Evolutionary conservation across 2,113 vertebrate genomes (phyloP).

Genomic region (Xerus inauris): DNA sequence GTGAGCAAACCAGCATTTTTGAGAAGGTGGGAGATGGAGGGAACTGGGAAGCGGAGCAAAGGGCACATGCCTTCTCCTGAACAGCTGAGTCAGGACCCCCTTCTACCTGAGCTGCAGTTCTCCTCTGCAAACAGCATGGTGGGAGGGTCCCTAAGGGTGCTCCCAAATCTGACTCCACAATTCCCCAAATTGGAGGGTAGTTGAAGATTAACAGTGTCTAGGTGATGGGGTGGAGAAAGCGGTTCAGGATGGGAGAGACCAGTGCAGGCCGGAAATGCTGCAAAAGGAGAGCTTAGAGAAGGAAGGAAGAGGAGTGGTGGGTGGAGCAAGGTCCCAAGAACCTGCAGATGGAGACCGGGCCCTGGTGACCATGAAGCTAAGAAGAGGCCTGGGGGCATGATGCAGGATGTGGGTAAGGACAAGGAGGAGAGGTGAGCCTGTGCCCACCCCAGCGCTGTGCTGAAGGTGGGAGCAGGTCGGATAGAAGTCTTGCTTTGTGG

Average conservation of each 20-base stretch:
- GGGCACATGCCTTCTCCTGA: background rate
- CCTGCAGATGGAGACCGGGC: background rate
- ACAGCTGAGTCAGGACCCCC: accelerated
- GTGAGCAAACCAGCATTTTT: too few species aligned
- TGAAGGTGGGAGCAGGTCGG: background rate
- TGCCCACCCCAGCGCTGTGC: background rate
- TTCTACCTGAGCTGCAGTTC: background rate
- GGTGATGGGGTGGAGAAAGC: background rate
- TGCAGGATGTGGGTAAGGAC: too few species aligned
- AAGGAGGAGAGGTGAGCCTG: accelerated
- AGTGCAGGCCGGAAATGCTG: background rate
- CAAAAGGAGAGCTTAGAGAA: background rate
- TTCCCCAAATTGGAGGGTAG: background rate
- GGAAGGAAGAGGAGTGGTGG: background rate
- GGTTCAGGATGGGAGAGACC: background rate
- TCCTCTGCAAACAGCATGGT: background rate
- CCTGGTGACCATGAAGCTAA: background rate
- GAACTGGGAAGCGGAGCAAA: background rate
- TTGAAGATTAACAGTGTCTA: background rate
- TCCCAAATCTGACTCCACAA: background rate
- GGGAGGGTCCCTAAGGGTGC: background rate
- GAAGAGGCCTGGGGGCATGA: background rate
- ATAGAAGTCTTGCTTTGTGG: background rate
- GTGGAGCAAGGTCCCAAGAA: background rate
- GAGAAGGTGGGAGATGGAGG: background rate